Percentiles rank a stretch among this genome's conserved stretches.
phyloP scores from a whole-genome alignment of 2,888 invertebrate genomes.

The Apamea epomidion region DNA sequence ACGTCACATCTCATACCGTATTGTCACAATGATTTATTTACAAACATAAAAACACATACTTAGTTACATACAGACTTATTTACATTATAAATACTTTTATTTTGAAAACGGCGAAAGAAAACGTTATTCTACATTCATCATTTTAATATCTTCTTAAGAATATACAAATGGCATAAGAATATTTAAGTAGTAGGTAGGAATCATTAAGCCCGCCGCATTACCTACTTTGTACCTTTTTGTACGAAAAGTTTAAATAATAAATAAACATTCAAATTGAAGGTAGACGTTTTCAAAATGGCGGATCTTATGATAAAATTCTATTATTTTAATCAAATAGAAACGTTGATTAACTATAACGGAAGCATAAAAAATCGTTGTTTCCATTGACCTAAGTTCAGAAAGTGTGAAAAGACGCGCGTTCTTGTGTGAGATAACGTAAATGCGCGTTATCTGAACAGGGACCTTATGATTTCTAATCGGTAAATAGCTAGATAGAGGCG shows the following conservation, averaged over 20 bases:
- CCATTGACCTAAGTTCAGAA: not conserved
- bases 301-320: slow-evolving; percentile 1
- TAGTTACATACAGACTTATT: slow-evolving; percentile 20
- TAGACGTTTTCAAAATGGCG: not conserved
- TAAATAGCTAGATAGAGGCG: not conserved
- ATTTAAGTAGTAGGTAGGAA: not conserved
- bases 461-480: not conserved
- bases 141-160: not conserved
- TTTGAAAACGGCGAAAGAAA: not conserved
- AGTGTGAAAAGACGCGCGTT: not conserved
- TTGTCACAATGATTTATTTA: slow-evolving; percentile 44
- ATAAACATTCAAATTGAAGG: too few relatives aligned
- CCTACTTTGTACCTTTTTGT: too few relatives aligned
- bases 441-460: not conserved
- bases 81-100: slow-evolving; percentile 24
- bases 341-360: not conserved
- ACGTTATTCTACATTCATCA: not conserved
- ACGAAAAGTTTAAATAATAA: too few relatives aligned
- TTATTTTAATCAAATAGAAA: not conserved
- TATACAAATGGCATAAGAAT: slow-evolving; percentile 9
- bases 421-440: not conserved
- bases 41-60: slow-evolving; percentile 8
- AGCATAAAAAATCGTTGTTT: not conserved
- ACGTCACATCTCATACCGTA: slow-evolving; percentile 27
- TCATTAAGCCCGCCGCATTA: not conserved